Evolutionary conservation across 64 coral and sea anemone genomes (phyloP), one percentile per base, ranked within the genome.

Genomic region (Montipora capricornis): DNA sequence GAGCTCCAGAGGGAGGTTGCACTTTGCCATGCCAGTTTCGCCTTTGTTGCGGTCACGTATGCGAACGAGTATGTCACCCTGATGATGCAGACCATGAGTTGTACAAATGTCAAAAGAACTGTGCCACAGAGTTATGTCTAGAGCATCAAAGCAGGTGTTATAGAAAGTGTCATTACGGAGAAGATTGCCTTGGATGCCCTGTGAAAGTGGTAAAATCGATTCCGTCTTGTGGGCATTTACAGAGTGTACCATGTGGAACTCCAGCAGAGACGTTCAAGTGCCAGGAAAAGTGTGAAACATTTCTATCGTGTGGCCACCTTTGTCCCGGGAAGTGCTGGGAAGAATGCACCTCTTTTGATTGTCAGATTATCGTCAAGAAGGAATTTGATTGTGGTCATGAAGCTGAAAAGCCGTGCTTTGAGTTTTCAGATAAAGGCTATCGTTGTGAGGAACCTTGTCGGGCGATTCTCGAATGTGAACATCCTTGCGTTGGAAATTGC

Each of bases 1-100:
- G 79, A 79, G 91, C 91, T 17, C 95, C 95, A 45, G 95, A 93
- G 37, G 95, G 95, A 5, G 95, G 95, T 1, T 96, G 95, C 48
- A 87, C 37, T 17, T 73, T 93, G 80, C 91, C 75, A 19, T 96
- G 95, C 80, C 74, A 87, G 37, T 90, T 93, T 80, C 95, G 95
- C 19, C 87, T 96, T 37, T 73, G 77, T 55, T 96, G 95, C 58
- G 95, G 95, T 57, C 95, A 96, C 64, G 74, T 76, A 57, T 96
- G 95, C 60, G 81, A 90, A 78, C 80, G 89, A 24, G 95, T 62
- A 5, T 96, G 95, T 62, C 95, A 96, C 13, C 95, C 95, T 4
- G 81, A 90, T 12, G 95, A 96, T 45, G 62, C 61, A 46, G 74
- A 87, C 11, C 95, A 96, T 62, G 49, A 47, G 45, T 60, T 93